phyloP scores from a whole-genome alignment of 2,888 invertebrate species.

The Drosophila mayaguana region DNA sequence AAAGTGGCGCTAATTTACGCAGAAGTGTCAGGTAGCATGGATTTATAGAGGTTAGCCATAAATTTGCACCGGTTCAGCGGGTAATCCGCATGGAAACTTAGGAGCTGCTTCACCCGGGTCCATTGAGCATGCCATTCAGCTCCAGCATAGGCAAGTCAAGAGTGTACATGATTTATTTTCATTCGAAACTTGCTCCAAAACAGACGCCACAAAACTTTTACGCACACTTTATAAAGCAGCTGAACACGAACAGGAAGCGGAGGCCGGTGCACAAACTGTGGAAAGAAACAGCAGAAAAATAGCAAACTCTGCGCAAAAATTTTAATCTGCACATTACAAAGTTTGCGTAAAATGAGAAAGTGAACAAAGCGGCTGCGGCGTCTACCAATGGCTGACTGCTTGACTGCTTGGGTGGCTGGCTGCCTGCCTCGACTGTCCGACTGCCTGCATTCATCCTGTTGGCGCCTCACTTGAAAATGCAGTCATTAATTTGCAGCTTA shows the following conservation, averaged over 20 bases:
- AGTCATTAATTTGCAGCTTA: slow-evolving; percentile 78
- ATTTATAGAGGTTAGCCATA: slow-evolving; percentile 68
- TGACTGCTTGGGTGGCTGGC: slow-evolving; percentile 7
- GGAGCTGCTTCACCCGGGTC: slow-evolving; percentile 24
- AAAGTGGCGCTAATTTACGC: slow-evolving; percentile 49
- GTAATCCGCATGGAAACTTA: slow-evolving; percentile 33
- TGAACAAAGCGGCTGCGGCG: slow-evolving; percentile 43
- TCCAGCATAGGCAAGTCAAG: slow-evolving; percentile 46
- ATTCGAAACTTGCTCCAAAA: slow-evolving; percentile 66
- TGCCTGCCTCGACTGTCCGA: slow-evolving; percentile 13
- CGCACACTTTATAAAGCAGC: slow-evolving; percentile 37
- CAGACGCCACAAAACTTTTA: slow-evolving; percentile 53
- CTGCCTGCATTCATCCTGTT: slow-evolving; percentile 44
- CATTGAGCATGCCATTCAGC: slow-evolving; percentile 25
- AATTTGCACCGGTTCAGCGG: slow-evolving; percentile 52
- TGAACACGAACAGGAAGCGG: background rate
- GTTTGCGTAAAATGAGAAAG: slow-evolving; percentile 53
- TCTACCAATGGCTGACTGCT: slow-evolving; percentile 12
- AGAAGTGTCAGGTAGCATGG: slow-evolving; percentile 51
- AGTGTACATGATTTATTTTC: slow-evolving; percentile 73
- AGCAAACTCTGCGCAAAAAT: slow-evolving; percentile 67
- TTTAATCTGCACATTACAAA: slow-evolving; percentile 76
- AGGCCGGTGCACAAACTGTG: background rate
- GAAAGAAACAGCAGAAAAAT: slow-evolving; percentile 37
- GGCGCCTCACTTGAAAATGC: slow-evolving; percentile 63